A percentile compares a stretch with the other conserved stretches of the same genome.
Conservation (phyloP, 2,888 invertebrate genomes). For the Ochlodes sylvanus region DNA sequence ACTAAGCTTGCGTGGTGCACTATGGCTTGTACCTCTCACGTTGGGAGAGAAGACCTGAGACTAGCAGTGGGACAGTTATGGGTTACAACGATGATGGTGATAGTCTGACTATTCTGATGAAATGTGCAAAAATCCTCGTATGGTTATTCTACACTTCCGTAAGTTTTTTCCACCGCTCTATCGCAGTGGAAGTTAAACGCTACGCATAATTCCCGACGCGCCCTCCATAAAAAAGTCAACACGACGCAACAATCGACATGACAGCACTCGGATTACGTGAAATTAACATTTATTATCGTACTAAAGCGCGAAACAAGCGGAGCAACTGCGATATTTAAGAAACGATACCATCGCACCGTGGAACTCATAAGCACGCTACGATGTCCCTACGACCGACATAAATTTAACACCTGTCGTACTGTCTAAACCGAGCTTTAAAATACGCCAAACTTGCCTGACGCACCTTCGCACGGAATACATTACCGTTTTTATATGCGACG, state of each 20-base stretch:
- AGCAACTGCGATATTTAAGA: slow-evolving; percentile 41
- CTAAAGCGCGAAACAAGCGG: slow-evolving; percentile 33
- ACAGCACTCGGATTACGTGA: slow-evolving; percentile 35
- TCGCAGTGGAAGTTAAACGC: slow-evolving; percentile 14
- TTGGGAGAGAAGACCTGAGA: no score
- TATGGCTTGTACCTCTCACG: no score
- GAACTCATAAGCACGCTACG: slow-evolving; percentile 56
- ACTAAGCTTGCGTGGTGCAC: no score
- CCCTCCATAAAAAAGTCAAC: slow-evolving; percentile 33
- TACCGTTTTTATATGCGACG: slow-evolving; percentile 9
- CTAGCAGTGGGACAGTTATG: no score
- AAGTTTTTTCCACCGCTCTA: background rate
- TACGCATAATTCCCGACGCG: slow-evolving; percentile 26
- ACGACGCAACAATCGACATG: slow-evolving; percentile 30
- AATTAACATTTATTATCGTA: slow-evolving; percentile 38
- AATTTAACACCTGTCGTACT: slow-evolving; percentile 70
- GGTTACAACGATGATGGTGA: no score
- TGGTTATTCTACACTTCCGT: background rate
- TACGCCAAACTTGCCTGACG: slow-evolving; percentile 22
- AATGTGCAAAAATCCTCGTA: background rate
- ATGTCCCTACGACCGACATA: slow-evolving; percentile 54
- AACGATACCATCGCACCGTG: slow-evolving; percentile 59
- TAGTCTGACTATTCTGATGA: no score
- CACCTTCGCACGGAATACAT: slow-evolving; percentile 13
- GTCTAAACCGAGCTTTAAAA: slow-evolving; percentile 27